phyloP scores from a whole-genome alignment of 2,113 vertebrate genomes.

The Alosa alosa region DNA sequence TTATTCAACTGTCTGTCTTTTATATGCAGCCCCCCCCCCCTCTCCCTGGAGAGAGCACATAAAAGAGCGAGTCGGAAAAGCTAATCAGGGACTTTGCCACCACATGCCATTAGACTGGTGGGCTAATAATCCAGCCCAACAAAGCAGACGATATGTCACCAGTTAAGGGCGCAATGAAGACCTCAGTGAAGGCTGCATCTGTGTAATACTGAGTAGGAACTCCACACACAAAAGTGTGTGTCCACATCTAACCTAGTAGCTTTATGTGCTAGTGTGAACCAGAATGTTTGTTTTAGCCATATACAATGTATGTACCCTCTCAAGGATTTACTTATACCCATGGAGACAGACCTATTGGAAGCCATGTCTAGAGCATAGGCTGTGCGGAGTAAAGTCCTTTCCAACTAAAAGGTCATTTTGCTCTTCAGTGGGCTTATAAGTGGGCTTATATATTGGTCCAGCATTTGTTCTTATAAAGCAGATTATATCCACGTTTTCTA shows the following conservation, averaged over 20 bases:
- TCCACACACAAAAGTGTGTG: not conserved
- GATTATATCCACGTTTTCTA: too few relatives aligned
- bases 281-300: too few relatives aligned
- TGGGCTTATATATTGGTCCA: not conserved
- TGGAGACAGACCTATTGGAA: not conserved
- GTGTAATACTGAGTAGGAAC: not conserved
- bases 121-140: constrained; percentile 6
- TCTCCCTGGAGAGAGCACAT: not conserved
- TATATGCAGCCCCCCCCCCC: not conserved
- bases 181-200: not conserved
- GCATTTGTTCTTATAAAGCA: not conserved
- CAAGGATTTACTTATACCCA: not conserved
- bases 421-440: not conserved
- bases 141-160: constrained; percentile 7
- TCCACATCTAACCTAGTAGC: not conserved
- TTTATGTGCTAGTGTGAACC: too few relatives aligned
- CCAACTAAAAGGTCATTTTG: not conserved
- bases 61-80: not conserved
- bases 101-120: not conserved
- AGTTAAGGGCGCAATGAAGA: not conserved
- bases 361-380: not conserved
- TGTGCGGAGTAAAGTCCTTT: not conserved
- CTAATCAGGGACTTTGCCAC: constrained; percentile 4
- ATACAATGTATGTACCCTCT: not conserved
- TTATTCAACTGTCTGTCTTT: not conserved